Evolutionary conservation across 1,140 invertebrate genomes (phyloP), one percentile per base, ranked within the genome.

Genomic region (Leucophenga varia): DNA sequence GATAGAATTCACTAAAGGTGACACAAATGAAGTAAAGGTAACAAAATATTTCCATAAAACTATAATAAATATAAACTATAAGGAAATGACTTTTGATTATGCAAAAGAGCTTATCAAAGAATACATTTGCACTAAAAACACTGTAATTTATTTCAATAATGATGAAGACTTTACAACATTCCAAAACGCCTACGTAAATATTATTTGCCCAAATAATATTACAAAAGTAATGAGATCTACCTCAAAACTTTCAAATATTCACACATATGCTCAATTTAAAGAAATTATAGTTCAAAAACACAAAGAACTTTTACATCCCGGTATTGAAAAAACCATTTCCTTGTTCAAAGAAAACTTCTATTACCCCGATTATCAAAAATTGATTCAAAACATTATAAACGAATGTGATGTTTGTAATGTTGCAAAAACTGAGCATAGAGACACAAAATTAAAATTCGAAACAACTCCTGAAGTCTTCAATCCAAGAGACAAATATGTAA

Each of bases 381-480:
- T 30, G 17, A 46, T 46, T 21, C 12, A 13, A 17, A 46, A 46
- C 16, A 46, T 37, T 17, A 43, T 43, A 12, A 43, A 43, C 19
- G 22, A 31, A 8, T 43, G 41, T 16, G 41, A 43, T 3, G 28
- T 46, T 17, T 46, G 34, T 17, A 46, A 46, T 20, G 17, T 30
- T 10, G 37, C 34, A 12, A 46, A 46, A 38, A 25, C 12, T 22
- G 34, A 28, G 9, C 35, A 46, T 25, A 37, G 13, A 37, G 16
- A 9, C 7, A 6, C 10, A 17, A 46, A 25, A 38, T 8, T 38
- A 12, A 34, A 18, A 18, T 38, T 46, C 20, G 32, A 43, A 43
- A 25, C 32, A 9, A 32, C 41, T 30, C 41, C 41, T 31, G 25
- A 25, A 10, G 30, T 22, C 14, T 45, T 37, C 25, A n/a, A 45